phyloP scores from a whole-genome alignment of 2,888 invertebrate species.

The Laspeyria flexula region DNA sequence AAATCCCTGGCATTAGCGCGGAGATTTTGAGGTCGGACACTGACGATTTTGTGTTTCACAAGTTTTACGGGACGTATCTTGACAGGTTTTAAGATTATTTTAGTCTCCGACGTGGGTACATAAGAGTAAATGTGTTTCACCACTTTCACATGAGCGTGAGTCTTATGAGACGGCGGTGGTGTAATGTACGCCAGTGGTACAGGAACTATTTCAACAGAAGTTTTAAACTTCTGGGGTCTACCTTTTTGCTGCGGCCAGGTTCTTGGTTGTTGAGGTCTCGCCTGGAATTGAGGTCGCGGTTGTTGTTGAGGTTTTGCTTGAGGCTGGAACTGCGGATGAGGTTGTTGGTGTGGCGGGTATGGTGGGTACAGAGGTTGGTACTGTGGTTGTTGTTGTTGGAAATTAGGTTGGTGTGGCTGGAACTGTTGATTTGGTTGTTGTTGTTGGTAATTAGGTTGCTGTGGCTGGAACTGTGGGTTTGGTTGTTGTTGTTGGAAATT shows the following conservation, averaged over 20 bases:
- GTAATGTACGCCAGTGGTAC: constrained; percentile 77
- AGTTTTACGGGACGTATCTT: constrained; percentile 56
- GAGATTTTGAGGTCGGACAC: constrained; percentile 46
- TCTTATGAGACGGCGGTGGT: constrained; percentile 65
- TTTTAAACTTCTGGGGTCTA: constrained; percentile 69
- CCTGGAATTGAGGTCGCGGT: constrained; percentile 17
- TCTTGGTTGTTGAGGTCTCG: constrained; percentile 10
- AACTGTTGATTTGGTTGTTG: constrained; percentile 14
- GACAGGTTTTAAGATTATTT: constrained; percentile 70
- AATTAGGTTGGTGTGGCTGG: constrained; percentile 24
- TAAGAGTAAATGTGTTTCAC: constrained; percentile 69
- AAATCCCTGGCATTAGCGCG: constrained; percentile 58
- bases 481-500: constrained; percentile 27
- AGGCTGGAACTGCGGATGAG: constrained; percentile 23
- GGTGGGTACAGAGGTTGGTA: constrained; percentile 22
- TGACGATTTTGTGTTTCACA: constrained; percentile 48
- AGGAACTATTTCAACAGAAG: constrained; percentile 74
- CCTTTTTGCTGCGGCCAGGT: constrained; percentile 32
- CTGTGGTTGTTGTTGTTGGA: constrained; percentile 22
- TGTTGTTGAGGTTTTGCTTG: constrained; percentile 15
- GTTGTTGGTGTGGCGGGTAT: constrained; percentile 13
- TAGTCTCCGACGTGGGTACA: constrained; percentile 62
- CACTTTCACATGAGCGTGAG: constrained; percentile 55
- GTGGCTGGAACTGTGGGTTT: constrained; percentile 10
- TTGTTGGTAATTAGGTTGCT: constrained; percentile 11